Base-by-base conservation (phyloP, 2,888 invertebrate genomes). In the Yponomeuta cagnagella region DNA sequence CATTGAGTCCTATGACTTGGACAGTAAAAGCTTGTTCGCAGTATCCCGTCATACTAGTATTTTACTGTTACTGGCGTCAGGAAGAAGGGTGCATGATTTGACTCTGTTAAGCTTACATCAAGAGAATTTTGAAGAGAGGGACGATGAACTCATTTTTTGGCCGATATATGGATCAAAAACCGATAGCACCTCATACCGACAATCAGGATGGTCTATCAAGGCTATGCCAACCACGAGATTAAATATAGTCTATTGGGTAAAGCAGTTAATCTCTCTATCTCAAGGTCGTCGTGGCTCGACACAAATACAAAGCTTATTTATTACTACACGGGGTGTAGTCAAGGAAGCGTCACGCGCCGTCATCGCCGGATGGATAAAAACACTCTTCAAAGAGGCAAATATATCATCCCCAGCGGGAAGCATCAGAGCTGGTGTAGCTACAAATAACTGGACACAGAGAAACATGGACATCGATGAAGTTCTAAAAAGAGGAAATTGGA, bases 361-460 rank as follows among this genome's bases (percentile, higher is more conserved):
- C 8, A 68, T 68, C 1, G 48, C 68, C 1, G 68, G 48, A 12
- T 68, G 68, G 68, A 68, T 48, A 5, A 23, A 30, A 48, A 68
- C 68, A 4, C 30, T 68, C 1, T 68, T 68, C 12, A 48, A 48
- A 48, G 68, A 68, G 12, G 68, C 68, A 2, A 15, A 30, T 23
- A 68, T 68, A 4, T 48, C 48, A n/a, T 23, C 68, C 4, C 48
- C 68, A 5, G 48, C 52, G 9, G 68, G 68, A 23, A 68, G 48
- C 30, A 31, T 68, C 48, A n/a, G 68, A 48, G 68, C 68, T 4
- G 68, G 9, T 23, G 48, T 52, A 10, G 68, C 68, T n/a, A 37
- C 67, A 2, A 2, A 37, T 9, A 67, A 37, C 33, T 37, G 33
- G 33, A 37, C 33, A 37, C 3, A 37, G 33, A 37, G 33, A 37